These are phyloP conservation scores for Monochamus saltuarius DNA, from an alignment of 1,140 invertebrate genomes.

Conservation along the genomic window DNA sequence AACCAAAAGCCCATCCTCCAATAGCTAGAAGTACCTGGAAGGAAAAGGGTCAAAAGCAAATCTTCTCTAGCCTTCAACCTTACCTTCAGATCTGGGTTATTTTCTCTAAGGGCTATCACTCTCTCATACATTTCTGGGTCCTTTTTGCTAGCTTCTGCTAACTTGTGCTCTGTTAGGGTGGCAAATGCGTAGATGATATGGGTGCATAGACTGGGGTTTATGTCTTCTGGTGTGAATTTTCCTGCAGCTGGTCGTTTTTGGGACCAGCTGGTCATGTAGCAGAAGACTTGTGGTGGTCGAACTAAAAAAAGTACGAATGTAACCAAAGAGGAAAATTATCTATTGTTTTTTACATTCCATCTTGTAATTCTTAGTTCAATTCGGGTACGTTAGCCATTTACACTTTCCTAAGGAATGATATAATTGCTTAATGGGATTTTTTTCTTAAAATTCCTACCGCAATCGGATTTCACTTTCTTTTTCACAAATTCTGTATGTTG, in stretches of 20 bases:
- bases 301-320: constrained; percentile 55
- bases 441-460: too few species aligned
- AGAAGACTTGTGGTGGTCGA: constrained; percentile 81
- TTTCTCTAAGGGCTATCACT: constrained; percentile 79
- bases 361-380: too few species aligned
- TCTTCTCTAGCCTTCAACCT: background rate
- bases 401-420: too few species aligned
- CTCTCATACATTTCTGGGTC: constrained; percentile 83
- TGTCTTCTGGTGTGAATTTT: constrained; percentile 83
- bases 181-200: constrained; percentile 94
- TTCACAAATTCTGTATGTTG: too few species aligned
- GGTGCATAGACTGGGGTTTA: constrained; percentile 85
- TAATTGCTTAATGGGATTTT: too few species aligned
- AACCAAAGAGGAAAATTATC: too few species aligned
- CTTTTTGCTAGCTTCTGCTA: constrained; percentile 74
- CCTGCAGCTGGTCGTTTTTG: constrained; percentile 83
- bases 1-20: constrained; percentile 93
- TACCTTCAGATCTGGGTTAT: constrained; percentile 87
- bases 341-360: too few species aligned
- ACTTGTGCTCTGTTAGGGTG: constrained; percentile 79
- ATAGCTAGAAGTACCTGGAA: constrained; percentile 81
- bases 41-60: background rate
- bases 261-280: constrained; percentile 94
- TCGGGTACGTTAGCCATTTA: too few species aligned
- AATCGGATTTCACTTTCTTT: too few species aligned